phyloP scores from a whole-genome alignment of 2,888 invertebrate genomes.

The Antheraea yamamai region DNA sequence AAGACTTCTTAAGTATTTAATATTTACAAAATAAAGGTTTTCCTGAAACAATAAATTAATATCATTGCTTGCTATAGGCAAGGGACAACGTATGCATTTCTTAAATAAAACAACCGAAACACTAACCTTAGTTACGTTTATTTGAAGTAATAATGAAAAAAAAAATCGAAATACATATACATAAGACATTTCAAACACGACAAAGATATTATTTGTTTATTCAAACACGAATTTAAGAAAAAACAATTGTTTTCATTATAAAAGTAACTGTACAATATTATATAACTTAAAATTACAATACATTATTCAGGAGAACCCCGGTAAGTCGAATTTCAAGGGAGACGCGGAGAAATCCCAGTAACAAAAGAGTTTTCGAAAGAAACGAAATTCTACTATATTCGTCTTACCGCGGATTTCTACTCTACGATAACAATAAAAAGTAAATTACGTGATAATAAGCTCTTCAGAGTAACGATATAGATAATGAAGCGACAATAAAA shows the following conservation, averaged over 20 bases:
- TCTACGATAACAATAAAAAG: background rate
- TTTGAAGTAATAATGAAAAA: background rate
- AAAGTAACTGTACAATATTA: background rate
- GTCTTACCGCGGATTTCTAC: too few relatives aligned
- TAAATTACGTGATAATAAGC: background rate
- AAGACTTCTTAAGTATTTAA: too few relatives aligned
- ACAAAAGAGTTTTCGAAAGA: too few relatives aligned
- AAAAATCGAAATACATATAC: background rate
- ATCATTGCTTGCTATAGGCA: too few relatives aligned
- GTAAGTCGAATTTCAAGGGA: too few relatives aligned
- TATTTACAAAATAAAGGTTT: background rate
- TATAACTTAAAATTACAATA: background rate
- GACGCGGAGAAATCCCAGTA: too few relatives aligned
- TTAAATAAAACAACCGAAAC: background rate
- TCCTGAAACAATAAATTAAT: too few relatives aligned
- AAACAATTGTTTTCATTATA: background rate
- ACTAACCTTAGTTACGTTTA: slow-evolving; percentile 3
- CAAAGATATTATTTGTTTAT: background rate
- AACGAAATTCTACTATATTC: too few relatives aligned
- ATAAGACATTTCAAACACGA: background rate
- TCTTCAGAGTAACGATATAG: background rate
- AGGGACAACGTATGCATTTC: too few relatives aligned
- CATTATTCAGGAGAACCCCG: background rate
- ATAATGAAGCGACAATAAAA: background rate
- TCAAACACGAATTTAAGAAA: background rate